These are phyloP conservation scores for Aporophyla lueneburgensis DNA, from an alignment of 2,888 invertebrate species.

Conservation along the genomic window DNA sequence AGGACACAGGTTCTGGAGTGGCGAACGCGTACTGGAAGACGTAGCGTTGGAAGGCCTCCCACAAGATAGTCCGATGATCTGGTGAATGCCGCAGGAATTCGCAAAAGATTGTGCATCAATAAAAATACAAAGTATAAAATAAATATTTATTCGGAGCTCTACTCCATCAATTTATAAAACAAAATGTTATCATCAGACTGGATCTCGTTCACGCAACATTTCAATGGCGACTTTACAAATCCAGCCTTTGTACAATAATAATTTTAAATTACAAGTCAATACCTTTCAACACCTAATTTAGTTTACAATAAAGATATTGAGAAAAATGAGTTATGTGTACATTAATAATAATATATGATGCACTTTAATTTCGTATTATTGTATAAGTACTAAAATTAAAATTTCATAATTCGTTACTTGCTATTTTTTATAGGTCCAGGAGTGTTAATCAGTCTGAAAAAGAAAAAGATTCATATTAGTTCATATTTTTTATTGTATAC, in stretches of 20 bases:
- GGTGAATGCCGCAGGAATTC: too few relatives aligned
- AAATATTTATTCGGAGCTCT: constrained; percentile 82
- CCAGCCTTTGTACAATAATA: constrained; percentile 57
- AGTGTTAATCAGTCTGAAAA: constrained; percentile 79
- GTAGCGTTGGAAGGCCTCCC: too few relatives aligned
- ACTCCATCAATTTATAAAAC: constrained; percentile 75
- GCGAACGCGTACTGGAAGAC: too few relatives aligned
- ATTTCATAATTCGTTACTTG: constrained; percentile 45
- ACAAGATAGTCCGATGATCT: too few relatives aligned
- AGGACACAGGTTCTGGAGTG: too few relatives aligned
- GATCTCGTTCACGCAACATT: constrained; percentile 57
- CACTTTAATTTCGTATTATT: constrained; percentile 56
- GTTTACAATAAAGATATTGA: constrained; percentile 55
- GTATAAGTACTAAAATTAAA: constrained; percentile 38
- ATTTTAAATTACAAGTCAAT: constrained; percentile 65
- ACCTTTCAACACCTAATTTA: constrained; percentile 71
- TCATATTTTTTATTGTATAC: background rate
- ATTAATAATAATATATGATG: constrained; percentile 33
- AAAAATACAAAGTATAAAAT: constrained; percentile 61
- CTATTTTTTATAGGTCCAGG: constrained; percentile 58
- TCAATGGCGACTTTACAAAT: constrained; percentile 55
- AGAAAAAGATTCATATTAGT: constrained; percentile 47
- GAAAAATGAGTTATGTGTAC: constrained; percentile 13
- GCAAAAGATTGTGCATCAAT: background rate
- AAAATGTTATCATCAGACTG: constrained; percentile 63